Evolutionary conservation across 2,888 invertebrate species (phyloP), one percentile per base, ranked within the genome.

Genomic region (Tanypteryx hageni): DNA sequence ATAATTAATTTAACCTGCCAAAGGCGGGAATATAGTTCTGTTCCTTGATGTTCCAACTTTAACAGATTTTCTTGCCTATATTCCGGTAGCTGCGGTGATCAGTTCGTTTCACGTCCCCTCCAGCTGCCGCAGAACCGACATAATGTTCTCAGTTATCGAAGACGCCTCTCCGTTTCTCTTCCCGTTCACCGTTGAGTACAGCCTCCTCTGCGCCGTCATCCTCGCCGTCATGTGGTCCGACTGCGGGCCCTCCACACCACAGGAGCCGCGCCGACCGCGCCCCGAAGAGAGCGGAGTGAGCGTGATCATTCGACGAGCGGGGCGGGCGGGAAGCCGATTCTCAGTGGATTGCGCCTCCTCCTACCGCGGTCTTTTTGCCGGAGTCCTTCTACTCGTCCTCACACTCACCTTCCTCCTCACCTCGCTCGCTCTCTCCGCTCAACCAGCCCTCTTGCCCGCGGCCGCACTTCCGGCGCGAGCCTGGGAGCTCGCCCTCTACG

Each of bases 331-430:
- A 13, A 64, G 31, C 68, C 44, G 89, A 9, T 64, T 89, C 64
- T 89, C 89, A 0, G 89, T 89, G 44, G 89, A 89, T 44, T 89
- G 89, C 68, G 89, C 89, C 8, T 89, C 89, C 8, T 89, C 89
- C 0, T 89, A 89, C 89, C 31, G 95, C 92, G 95, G 95, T 0
- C 94, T 96, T 7, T 95, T 96, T 93, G 95, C 95, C 58, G 96
- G 98, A 7, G 97, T 98, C 93, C 95, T 98, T 16, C 95, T 98
- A 81, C 97, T 98, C 92, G 98, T 98, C 0, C 96, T 98, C 92
- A 97, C 97, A 13, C 98, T 98, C 91, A 98, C 98, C 94, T 97
- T 97, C 18, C 96, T 98, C 93, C 98, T 98, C 92, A 97, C 89
- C 8, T 61, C 89, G 0, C 89, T 89, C 10, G 64, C 89, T 5